phyloP scores from a whole-genome alignment of 1,140 invertebrate species.

The Macrobrachium nipponense region DNA sequence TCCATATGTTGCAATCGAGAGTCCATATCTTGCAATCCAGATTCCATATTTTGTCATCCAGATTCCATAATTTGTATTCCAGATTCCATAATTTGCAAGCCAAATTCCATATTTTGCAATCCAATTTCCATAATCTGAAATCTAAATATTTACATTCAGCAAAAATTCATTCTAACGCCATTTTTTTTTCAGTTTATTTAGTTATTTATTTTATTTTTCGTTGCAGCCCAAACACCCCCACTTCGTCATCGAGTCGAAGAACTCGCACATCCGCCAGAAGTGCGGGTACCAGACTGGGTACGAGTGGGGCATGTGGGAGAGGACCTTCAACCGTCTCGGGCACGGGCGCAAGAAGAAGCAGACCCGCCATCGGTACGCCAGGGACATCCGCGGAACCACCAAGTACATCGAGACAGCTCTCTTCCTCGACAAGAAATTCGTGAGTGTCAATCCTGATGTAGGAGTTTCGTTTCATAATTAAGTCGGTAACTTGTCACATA shows the following conservation, averaged over 20 bases:
- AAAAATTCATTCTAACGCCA: not conserved
- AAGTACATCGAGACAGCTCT: slow-evolving; percentile 63
- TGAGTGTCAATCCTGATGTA: slow-evolving; percentile 14
- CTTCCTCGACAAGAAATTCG: slow-evolving; percentile 63
- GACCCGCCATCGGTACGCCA: slow-evolving; percentile 44
- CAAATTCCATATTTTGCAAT: no score
- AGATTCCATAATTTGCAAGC: no score
- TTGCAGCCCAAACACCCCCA: slow-evolving; percentile 60
- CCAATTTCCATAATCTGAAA: not conserved
- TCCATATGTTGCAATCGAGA: no score
- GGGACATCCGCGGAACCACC: slow-evolving; percentile 52
- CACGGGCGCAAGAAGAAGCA: slow-evolving; percentile 58
- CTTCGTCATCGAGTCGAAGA: slow-evolving; percentile 62
- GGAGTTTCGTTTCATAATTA: not conserved
- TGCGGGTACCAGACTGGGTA: slow-evolving; percentile 53
- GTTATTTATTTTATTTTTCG: no score
- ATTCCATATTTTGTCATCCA: no score
- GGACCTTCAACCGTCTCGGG: slow-evolving; percentile 31
- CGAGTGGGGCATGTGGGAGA: slow-evolving; percentile 52
- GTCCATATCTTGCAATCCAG: no score
- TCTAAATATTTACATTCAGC: not conserved
- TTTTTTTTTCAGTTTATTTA: no score
- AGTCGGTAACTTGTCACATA: no score
- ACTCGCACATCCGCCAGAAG: slow-evolving; percentile 59
- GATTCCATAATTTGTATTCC: no score